Base-by-base conservation (phyloP, 53 echinoderm and acorn worm species). In the Echinarachnius parma region DNA sequence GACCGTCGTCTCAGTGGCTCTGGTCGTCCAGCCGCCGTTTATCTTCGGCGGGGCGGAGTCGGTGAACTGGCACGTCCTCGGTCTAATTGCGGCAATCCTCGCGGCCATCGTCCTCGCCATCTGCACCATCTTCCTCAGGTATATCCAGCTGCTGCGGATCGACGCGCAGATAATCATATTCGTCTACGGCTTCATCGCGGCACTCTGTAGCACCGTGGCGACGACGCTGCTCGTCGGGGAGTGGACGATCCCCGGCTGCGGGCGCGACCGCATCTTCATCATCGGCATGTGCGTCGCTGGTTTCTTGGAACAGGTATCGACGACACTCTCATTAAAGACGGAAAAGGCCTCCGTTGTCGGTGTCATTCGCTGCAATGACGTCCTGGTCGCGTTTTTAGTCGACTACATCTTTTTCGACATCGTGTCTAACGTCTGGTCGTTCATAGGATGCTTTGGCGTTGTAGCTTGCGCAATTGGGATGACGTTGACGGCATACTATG, bases 1-100 rank as follows among this genome's bases (percentile, higher is more conserved):
- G 22, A 57, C 66, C 4, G 46, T 59, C 14, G 39, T 68, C 9
- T 66, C 57, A 11, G 79, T 79, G 21, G 21, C 60, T 24, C 53
- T 80, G 3, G 59, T 80, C 10, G 59, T 62, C 5, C 80, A 80
- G 50, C 80, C 80, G 1, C 60, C 80, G 13, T 80, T 80, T 35
- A 36, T 80, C 13, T 80, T 80, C 36, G 57, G 44, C 19, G 34
- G 53, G 11, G 36, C 39, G 4, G 60, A 60, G 10, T 15, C 35
- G 24, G 57, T 3, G 0, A 28, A 24, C 0, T 14, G 7, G 0
- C 28, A 14, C 3, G 48, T 59, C 5, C 20, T 70, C 1, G 80
- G 80, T 8, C 32, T 52, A 1, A 19, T 80, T 5, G 16, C 49
- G 13, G 70, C 69, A 5, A 31, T 80, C 58, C 32, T 10, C 4